Percentiles rank a stretch among this genome's conserved stretches.
Evolutionary conservation across 2,888 invertebrate genomes (phyloP).

Genomic region (Bembecia ichneumoniformis): DNA sequence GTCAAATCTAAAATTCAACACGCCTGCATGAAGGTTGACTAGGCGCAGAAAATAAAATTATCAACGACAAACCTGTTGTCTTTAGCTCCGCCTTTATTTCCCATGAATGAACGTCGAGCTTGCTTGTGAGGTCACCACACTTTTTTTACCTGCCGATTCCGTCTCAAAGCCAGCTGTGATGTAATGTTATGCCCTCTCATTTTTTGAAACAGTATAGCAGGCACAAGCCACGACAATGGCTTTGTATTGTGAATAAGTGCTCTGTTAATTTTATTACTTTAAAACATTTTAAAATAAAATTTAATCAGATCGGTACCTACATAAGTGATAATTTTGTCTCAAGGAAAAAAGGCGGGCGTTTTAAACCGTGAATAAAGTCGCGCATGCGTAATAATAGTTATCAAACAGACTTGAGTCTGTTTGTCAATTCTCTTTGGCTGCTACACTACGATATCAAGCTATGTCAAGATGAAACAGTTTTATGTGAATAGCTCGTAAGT

Average conservation of each 20-base stretch:
- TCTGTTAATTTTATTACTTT: too few relatives aligned
- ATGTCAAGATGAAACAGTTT: too few relatives aligned
- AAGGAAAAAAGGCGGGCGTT: slow-evolving; percentile 22
- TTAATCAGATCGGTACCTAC: too few relatives aligned
- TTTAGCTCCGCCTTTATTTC: slow-evolving; percentile 33
- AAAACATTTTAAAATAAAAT: too few relatives aligned
- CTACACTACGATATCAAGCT: too few relatives aligned
- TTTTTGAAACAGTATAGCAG: slow-evolving; percentile 22
- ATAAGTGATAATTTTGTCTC: too few relatives aligned
- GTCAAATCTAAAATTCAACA: too few relatives aligned
- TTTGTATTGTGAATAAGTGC: too few relatives aligned
- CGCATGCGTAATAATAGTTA: slow-evolving; percentile 34
- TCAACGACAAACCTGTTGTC: slow-evolving; percentile 33
- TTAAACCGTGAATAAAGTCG: slow-evolving; percentile 15
- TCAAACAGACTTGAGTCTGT: slow-evolving; percentile 10
- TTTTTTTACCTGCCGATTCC: slow-evolving; percentile 43
- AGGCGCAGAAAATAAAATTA: too few relatives aligned
- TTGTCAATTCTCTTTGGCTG: slow-evolving; percentile 11
- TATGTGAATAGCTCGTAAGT: neutral
- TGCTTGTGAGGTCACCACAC: slow-evolving; percentile 49
- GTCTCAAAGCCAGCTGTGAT: too few relatives aligned
- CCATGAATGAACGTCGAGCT: slow-evolving; percentile 55
- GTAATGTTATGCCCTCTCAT: slow-evolving; percentile 46
- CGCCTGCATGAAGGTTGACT: too few relatives aligned
- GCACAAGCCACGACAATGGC: neutral